These are phyloP conservation scores for Polypedilum vanderplanki DNA, from an alignment of 1,140 invertebrate genomes.

Conservation along the genomic window DNA sequence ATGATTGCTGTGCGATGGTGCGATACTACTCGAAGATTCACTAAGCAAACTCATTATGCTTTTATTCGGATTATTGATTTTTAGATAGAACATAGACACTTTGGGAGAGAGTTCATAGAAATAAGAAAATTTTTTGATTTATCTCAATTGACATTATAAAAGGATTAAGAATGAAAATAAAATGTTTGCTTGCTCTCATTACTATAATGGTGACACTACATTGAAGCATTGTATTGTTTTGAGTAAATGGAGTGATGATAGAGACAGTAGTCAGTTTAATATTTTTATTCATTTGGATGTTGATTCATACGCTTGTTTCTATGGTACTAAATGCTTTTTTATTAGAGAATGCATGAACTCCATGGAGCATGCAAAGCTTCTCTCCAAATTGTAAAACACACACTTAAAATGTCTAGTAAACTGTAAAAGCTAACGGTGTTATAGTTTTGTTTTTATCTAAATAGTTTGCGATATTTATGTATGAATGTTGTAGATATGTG, in stretches of 20 bases:
- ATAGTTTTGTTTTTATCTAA: constrained; percentile 8
- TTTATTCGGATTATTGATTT: constrained; percentile 12
- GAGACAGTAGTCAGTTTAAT: too few relatives aligned
- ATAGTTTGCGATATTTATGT: neutral
- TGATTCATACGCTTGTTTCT: neutral
- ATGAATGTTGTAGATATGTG: neutral
- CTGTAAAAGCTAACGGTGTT: constrained; percentile 17
- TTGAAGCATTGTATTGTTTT: neutral
- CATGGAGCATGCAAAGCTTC: neutral
- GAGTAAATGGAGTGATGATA: too few relatives aligned
- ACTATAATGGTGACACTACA: neutral
- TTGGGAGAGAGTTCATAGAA: neutral
- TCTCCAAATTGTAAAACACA: constrained; percentile 6
- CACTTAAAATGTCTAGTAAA: constrained; percentile 14
- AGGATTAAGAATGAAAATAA: too few relatives aligned
- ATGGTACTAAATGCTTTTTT: neutral
- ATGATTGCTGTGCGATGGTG: too few relatives aligned
- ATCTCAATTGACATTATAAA: too few relatives aligned
- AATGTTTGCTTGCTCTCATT: neutral
- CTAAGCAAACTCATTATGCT: neutral
- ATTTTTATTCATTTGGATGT: too few relatives aligned
- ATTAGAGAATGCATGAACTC: neutral
- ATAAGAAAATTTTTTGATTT: too few relatives aligned
- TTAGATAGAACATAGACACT: neutral
- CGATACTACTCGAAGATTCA: too few relatives aligned